Conservation (phyloP, 1,140 invertebrate species). For the Campoletis sonorensis region DNA sequence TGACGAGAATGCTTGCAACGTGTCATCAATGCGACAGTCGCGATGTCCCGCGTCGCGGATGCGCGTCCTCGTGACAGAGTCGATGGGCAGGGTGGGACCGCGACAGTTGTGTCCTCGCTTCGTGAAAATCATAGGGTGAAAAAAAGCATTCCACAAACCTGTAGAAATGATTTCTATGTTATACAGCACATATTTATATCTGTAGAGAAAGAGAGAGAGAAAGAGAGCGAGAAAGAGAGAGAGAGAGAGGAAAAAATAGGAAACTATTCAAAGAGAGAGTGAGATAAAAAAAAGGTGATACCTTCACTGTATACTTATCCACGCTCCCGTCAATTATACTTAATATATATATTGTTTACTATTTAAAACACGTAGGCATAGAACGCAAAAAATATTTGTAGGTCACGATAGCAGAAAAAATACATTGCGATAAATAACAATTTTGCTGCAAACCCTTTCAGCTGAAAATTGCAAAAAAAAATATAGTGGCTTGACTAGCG, state of each 20-base stretch:
- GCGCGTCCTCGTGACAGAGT: conserved; percentile 20
- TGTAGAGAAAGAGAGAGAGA: not conserved
- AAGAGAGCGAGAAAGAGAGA: not conserved
- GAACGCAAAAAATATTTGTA: conserved; percentile 37
- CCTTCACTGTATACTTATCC: not conserved
- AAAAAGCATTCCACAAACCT: conserved; percentile 55
- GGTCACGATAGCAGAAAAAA: not conserved
- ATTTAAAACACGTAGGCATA: conserved; percentile 19
- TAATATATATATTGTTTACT: not conserved
- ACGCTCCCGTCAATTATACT: conserved; percentile 27
- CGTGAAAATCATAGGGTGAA: conserved; percentile 63
- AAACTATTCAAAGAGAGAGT: not conserved
- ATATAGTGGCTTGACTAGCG: too few relatives aligned
- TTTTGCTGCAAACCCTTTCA: too few relatives aligned
- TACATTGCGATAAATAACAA: not conserved
- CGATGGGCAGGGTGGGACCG: conserved; percentile 54
- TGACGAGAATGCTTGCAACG: conserved; percentile 54
- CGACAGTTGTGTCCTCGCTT: conserved; percentile 58
- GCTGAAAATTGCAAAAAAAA: too few relatives aligned
- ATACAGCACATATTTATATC: not conserved
- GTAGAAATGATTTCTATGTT: conserved; percentile 50
- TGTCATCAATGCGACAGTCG: conserved; percentile 59
- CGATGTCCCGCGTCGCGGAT: conserved; percentile 33
- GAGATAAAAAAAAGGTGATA: not conserved
- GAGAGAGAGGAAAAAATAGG: too few relatives aligned